Percentiles rank a stretch among this genome's conserved stretches.
These are phyloP conservation scores for Caenorhabditis japonica DNA, from an alignment of 2,888 invertebrate genomes.

Conservation along the genomic window DNA sequence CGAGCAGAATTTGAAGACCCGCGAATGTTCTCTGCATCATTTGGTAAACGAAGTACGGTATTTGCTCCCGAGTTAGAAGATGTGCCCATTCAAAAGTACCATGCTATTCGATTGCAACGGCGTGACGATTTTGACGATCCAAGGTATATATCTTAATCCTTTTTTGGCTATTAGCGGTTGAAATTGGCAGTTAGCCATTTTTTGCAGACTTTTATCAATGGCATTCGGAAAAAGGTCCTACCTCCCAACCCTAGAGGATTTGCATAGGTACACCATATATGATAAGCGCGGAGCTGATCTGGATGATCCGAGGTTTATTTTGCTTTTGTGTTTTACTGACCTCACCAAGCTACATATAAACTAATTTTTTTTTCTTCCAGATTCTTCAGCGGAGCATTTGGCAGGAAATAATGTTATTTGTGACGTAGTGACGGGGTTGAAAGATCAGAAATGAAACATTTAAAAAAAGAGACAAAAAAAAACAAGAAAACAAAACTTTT, in stretches of 20 bases:
- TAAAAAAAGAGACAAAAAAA: neutral
- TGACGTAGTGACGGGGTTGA: too few species aligned
- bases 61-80: conserved; percentile 10
- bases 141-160: conserved; percentile 14
- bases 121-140: conserved; percentile 50
- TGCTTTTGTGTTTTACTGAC: too few species aligned
- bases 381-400: conserved; percentile 54
- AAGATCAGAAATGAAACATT: too few species aligned
- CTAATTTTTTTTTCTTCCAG: conserved; percentile 15
- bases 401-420: conserved; percentile 25
- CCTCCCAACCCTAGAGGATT: conserved; percentile 33
- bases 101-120: conserved; percentile 36
- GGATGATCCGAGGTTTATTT: conserved; percentile 52
- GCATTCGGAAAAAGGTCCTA: conserved; percentile 48
- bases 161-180: too few species aligned
- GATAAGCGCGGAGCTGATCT: conserved; percentile 50
- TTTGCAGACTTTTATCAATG: conserved; percentile 52
- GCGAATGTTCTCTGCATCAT: conserved; percentile 48
- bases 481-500: conserved; percentile 18
- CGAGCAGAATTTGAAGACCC: conserved; percentile 55
- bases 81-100: conserved; percentile 22
- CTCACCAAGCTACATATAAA: neutral
- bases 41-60: conserved; percentile 36
- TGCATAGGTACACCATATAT: conserved; percentile 52
- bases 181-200: too few species aligned